These are phyloP conservation scores for Notospermus geniculatus DNA, from an alignment of 1,140 invertebrate genomes.

Conservation along the genomic window DNA sequence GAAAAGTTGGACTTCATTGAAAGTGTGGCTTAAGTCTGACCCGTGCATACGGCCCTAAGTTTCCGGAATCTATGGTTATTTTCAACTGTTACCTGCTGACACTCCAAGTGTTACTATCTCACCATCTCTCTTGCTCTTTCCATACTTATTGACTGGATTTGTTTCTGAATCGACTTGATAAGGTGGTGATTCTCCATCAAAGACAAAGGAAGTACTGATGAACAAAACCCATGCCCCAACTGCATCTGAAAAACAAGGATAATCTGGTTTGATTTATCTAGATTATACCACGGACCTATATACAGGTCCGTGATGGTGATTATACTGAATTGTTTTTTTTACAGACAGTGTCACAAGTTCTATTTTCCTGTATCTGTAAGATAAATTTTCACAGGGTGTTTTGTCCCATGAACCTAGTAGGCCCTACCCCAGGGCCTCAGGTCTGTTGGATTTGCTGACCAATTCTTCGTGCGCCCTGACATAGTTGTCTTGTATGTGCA, in stretches of 20 bases:
- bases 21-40: too few relatives aligned
- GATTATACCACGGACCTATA: too few relatives aligned
- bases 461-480: background rate
- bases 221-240: slow-evolving; percentile 56
- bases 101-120: slow-evolving; percentile 52
- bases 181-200: slow-evolving; percentile 61
- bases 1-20: too few relatives aligned
- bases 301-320: too few relatives aligned
- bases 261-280: background rate
- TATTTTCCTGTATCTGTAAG: too few relatives aligned
- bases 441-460: too few relatives aligned
- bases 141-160: slow-evolving; percentile 62
- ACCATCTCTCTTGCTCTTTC: slow-evolving; percentile 59
- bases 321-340: too few relatives aligned
- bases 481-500: background rate
- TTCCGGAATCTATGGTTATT: background rate
- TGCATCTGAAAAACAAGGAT: slow-evolving; percentile 35
- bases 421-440: too few relatives aligned
- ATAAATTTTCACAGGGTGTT: too few relatives aligned
- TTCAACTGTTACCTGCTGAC: slow-evolving; percentile 40
- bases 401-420: too few relatives aligned
- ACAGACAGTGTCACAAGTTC: too few relatives aligned
- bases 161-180: slow-evolving; percentile 55
- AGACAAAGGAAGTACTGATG: slow-evolving; percentile 65
- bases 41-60: too few relatives aligned